Base-by-base conservation (phyloP, 2,888 invertebrate genomes). In the Pandemis corylana region DNA sequence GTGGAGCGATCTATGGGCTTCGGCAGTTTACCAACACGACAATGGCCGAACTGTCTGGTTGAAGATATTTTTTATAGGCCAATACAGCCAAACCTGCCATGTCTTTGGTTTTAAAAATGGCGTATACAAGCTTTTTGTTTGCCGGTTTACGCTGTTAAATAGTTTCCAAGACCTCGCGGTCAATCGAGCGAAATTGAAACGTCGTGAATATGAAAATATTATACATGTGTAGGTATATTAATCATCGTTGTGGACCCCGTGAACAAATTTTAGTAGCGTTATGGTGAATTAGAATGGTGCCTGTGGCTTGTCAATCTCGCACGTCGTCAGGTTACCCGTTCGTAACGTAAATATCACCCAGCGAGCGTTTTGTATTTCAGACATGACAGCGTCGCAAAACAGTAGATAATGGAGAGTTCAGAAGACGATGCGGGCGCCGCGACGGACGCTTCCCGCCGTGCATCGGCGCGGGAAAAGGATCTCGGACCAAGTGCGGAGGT, bases 41-140 rank as follows among this genome's bases (percentile, higher is more conserved):
- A 94, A 94, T 94, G 94, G 94, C 94, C 94, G 94, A 93, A 93
- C 89, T 90, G 91, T 93, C 90, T 87, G 90, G 88, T 89, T 91
- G 77, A 90, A 90, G 88, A 92, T 92, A 94, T 94, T 94, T 94
- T 94, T 94, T 94, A 94, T 94, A 93, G 94, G 94, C 92, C 89
- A 89, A 87, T 90, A 92, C 90, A 90, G 89, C 90, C 87, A 90
- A 90, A 91, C 92, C 93, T 94, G 94, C 93, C 94, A 93, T 94
- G 94, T 94, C 94, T 94, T 94, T 92, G 94, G 94, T 94, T 95
- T 95, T 94, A 94, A 95, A 95, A 95, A 95, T 95, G 95, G 95
- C 95, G 95, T 95, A 95, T 94, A 95, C 94, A 95, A 95, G 94
- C 95, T 95, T 95, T 95, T 95, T 95, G 95, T 95, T 95, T 94